Percentiles rank a stretch among this genome's conserved stretches.
phyloP scores from a whole-genome alignment of 2,113 vertebrate genomes.

The Glaucidium brasilianum region DNA sequence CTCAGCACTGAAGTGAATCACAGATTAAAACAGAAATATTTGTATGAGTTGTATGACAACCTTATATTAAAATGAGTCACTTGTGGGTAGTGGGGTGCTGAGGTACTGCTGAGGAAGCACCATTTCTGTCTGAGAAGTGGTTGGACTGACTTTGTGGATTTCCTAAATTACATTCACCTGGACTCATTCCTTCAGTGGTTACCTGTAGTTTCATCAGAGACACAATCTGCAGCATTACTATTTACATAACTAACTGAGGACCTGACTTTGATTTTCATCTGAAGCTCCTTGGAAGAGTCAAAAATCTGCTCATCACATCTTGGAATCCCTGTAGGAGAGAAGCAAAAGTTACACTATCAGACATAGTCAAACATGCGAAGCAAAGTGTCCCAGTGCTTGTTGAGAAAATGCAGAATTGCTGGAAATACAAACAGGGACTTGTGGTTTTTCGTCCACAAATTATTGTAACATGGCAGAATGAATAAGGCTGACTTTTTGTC shows the following conservation, averaged over 20 bases:
- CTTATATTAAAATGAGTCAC: background rate
- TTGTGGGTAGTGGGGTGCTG: background rate
- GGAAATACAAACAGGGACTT: background rate
- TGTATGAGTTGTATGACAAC: background rate
- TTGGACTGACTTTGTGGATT: background rate
- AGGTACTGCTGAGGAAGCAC: background rate
- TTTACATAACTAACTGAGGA: background rate
- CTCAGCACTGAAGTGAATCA: background rate
- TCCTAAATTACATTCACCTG: background rate
- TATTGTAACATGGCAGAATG: background rate
- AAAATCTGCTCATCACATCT: background rate
- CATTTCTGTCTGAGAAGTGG: background rate
- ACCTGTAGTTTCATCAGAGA: conserved; percentile 6
- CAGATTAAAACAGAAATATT: background rate
- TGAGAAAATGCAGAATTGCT: background rate
- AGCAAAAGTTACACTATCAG: background rate
- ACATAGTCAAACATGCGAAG: background rate
- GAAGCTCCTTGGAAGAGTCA: background rate
- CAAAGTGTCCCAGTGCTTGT: background rate
- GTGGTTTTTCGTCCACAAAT: rapidly evolving
- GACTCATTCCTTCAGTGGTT: background rate
- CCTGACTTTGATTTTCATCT: conserved; percentile 26
- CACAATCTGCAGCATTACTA: conserved; percentile 22
- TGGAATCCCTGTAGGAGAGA: background rate
- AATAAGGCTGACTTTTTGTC: background rate